These are phyloP conservation scores for Mactromeris polynyma DNA, from an alignment of 2,888 invertebrate genomes.

Conservation along the genomic window DNA sequence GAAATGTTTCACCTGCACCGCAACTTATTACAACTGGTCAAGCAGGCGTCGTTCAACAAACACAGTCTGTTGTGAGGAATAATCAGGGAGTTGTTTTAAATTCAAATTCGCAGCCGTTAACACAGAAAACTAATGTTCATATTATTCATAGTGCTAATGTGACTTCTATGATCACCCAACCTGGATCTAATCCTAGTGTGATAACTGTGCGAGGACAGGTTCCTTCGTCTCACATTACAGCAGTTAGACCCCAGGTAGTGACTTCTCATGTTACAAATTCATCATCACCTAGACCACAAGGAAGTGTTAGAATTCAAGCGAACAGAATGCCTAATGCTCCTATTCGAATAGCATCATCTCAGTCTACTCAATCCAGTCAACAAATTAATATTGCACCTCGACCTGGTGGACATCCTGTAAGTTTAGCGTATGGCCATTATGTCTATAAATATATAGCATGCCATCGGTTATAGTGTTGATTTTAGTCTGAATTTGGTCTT, in stretches of 20 bases:
- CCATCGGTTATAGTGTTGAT: no score
- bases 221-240: slow-evolving; percentile 74
- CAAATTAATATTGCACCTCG: slow-evolving; percentile 83
- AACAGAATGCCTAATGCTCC: slow-evolving; percentile 71
- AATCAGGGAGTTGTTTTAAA: slow-evolving; percentile 52
- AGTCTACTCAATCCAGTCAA: slow-evolving; percentile 74
- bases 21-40: slow-evolving; percentile 48
- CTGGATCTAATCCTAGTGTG: slow-evolving; percentile 76
- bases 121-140: slow-evolving; percentile 77
- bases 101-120: slow-evolving; percentile 60
- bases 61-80: slow-evolving; percentile 52
- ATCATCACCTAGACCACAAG: slow-evolving; percentile 68
- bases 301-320: slow-evolving; percentile 64
- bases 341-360: slow-evolving; percentile 70
- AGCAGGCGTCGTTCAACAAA: slow-evolving; percentile 54
- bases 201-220: slow-evolving; percentile 79
- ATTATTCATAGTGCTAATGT: slow-evolving; percentile 74
- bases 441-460: no score
- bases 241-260: slow-evolving; percentile 78
- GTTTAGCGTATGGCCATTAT: slow-evolving; percentile 24
- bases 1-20: slow-evolving; percentile 53
- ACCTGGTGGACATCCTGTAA: slow-evolving; percentile 77
- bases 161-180: slow-evolving; percentile 67
- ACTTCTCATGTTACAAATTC: slow-evolving; percentile 73
- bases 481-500: no score